Evolutionary conservation across 2,113 vertebrate genomes (phyloP), one percentile per base, ranked within the genome.

Genomic region (Fukomys damarensis): DNA sequence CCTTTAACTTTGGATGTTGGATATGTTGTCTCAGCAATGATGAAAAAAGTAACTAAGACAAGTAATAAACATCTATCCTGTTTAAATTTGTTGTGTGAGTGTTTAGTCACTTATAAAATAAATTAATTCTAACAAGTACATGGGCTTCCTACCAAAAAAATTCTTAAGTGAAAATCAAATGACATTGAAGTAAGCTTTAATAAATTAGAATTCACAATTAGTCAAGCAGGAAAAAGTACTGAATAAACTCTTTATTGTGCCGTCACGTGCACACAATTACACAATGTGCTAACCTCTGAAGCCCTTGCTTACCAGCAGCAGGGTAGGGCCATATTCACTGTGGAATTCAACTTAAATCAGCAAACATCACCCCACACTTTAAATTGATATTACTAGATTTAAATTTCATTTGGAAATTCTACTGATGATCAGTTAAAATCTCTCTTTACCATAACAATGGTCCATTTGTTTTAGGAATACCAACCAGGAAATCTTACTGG

Each of bases 361-460:
- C 19, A 76, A 76, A 59, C 30, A 66, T 76, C 58, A 86, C 17
- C 19, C 59, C 10, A 46, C 30, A 77, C 52, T 22, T 68, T 59
- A 58, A 88, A 80, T 10, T 88, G 26, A 59, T 28, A 28, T 61
- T 24, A 54, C 22, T 86, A 68, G 26, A 65, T 96, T 89, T 89
- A 76, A 85, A 46, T 76, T 94, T 61, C 4, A 65, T 84, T 68
- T 92, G 70, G 35, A 77, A 92, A 83, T 63, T 66, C 32, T 86
- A 17, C 11, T 41, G 14, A 24, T 38, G 8, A 22, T 41, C 65
- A 56, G 32, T 38, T 49, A n/a, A 35, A 82, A 9, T 68, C 86
- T 68, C 17, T 30, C 70, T 85, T 94, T 52, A 30, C 10, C 24
- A 58, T 58, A 89, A 93, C 83, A n/a, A 59, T 49, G 13, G 46